A percentile compares a stretch with the other conserved stretches of the same genome.
Conservation (phyloP, 2,888 invertebrate genomes). For the Phymatocera aterrima region DNA sequence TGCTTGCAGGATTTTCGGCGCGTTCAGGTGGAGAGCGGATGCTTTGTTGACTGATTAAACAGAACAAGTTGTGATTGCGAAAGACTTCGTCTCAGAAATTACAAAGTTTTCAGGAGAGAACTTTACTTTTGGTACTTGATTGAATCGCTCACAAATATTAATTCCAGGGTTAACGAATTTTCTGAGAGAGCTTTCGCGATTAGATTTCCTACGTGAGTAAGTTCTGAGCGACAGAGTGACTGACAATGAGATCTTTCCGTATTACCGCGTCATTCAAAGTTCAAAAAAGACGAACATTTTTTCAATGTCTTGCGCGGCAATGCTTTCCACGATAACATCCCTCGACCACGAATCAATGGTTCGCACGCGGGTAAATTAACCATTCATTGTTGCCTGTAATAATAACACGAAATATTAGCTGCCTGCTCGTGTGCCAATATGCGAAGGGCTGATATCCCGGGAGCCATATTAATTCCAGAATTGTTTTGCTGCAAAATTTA, state of each 20-base stretch:
- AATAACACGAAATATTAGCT: constrained; percentile 43
- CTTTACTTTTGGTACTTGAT: not conserved
- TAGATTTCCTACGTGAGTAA: not conserved
- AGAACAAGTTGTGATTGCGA: not conserved
- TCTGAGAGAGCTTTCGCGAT: not conserved
- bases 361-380: constrained; percentile 19
- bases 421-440: constrained; percentile 38
- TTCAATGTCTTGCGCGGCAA: not conserved
- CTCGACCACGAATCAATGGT: not conserved
- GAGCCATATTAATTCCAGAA: constrained; percentile 62
- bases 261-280: not conserved
- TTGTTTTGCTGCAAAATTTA: constrained; percentile 53
- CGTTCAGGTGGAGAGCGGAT: not conserved
- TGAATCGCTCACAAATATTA: not conserved
- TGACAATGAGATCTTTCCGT: not conserved
- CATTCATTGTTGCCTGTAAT: constrained; percentile 46
- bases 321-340: not conserved
- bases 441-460: constrained; percentile 60
- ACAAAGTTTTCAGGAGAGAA: not conserved
- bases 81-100: not conserved
- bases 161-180: not conserved
- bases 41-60: not conserved
- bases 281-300: not conserved
- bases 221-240: not conserved
- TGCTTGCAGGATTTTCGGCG: not conserved